phyloP scores from a whole-genome alignment of 2,888 invertebrate genomes.

The Drosophila parthenogenetica region DNA sequence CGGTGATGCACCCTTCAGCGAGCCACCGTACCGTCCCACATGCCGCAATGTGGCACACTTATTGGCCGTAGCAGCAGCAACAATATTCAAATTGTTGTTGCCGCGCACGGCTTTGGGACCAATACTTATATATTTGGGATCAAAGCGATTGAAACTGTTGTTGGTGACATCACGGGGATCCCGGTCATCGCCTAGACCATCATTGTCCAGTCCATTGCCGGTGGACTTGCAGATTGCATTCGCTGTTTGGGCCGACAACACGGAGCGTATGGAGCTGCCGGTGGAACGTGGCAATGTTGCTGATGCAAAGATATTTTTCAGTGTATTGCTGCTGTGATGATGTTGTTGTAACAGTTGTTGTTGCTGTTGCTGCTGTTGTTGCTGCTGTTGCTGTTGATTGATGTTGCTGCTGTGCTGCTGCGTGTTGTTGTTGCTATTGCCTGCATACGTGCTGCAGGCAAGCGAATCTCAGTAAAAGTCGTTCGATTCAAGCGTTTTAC shows the following conservation, averaged over 20 bases:
- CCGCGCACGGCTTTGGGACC: slow-evolving; percentile 85
- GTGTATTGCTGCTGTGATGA: slow-evolving; percentile 63
- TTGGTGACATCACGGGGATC: slow-evolving; percentile 85
- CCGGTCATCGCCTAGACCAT: slow-evolving; percentile 73
- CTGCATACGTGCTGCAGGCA: slow-evolving; percentile 87
- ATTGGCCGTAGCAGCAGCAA: slow-evolving; percentile 81
- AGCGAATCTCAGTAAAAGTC: slow-evolving; percentile 96
- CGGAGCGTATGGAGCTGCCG: slow-evolving; percentile 83
- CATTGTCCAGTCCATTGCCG: slow-evolving; percentile 78
- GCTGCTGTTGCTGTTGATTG: slow-evolving; percentile 61
- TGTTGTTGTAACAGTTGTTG: slow-evolving; percentile 52
- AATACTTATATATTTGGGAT: slow-evolving; percentile 85
- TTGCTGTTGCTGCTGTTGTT: slow-evolving; percentile 33
- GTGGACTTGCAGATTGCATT: slow-evolving; percentile 83
- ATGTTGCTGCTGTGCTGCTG: slow-evolving; percentile 53
- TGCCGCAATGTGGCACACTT: slow-evolving; percentile 85
- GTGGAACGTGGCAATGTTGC: slow-evolving; percentile 84
- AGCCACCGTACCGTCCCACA: slow-evolving; percentile 85
- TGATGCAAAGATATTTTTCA: slow-evolving; percentile 84
- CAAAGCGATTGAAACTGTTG: slow-evolving; percentile 85
- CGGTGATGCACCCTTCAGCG: slow-evolving; percentile 83
- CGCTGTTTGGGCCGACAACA: slow-evolving; percentile 81
- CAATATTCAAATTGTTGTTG: slow-evolving; percentile 82
- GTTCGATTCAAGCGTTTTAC: slow-evolving; percentile 96
- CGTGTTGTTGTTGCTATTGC: slow-evolving; percentile 82